Percentiles rank a stretch among this genome's conserved stretches.
Evolutionary conservation across 2,113 vertebrate species (phyloP).

Genomic region (Macrotus californicus): DNA sequence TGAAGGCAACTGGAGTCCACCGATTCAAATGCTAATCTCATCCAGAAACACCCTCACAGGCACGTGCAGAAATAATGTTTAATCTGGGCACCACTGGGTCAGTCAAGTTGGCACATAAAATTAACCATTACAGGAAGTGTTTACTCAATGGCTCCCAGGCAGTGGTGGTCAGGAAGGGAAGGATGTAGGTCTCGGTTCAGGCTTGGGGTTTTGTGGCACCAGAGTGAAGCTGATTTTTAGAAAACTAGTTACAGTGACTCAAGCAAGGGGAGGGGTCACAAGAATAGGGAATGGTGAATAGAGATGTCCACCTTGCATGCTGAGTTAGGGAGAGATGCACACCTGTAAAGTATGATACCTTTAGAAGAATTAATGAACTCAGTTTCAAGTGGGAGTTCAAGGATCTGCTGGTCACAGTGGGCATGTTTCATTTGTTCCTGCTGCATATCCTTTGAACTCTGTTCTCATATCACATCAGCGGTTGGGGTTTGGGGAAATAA

Average conservation of each 20-base stretch:
- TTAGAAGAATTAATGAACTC: background rate
- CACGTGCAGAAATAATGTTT: background rate
- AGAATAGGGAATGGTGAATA: background rate
- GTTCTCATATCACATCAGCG: background rate
- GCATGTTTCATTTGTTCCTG: conserved; percentile 14
- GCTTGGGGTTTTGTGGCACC: background rate
- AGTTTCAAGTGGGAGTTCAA: background rate
- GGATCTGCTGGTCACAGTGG: background rate
- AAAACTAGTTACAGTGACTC: background rate
- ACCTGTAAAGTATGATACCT: background rate
- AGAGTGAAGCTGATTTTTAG: background rate
- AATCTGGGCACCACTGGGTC: background rate
- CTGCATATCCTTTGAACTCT: background rate
- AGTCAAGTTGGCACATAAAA: background rate
- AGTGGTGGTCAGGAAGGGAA: background rate
- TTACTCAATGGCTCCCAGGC: background rate
- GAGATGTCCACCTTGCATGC: background rate
- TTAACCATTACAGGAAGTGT: background rate
- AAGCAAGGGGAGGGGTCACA: background rate
- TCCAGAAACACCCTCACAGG: background rate
- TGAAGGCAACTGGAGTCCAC: background rate
- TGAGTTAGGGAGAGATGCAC: background rate
- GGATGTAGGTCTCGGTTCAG: background rate
- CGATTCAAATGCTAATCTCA: background rate
- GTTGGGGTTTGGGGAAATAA: conserved; percentile 45